Evolutionary conservation across 2,888 invertebrate species (phyloP), one percentile per base, ranked within the genome.

Genomic region (Hirtodrosophila trivittata): DNA sequence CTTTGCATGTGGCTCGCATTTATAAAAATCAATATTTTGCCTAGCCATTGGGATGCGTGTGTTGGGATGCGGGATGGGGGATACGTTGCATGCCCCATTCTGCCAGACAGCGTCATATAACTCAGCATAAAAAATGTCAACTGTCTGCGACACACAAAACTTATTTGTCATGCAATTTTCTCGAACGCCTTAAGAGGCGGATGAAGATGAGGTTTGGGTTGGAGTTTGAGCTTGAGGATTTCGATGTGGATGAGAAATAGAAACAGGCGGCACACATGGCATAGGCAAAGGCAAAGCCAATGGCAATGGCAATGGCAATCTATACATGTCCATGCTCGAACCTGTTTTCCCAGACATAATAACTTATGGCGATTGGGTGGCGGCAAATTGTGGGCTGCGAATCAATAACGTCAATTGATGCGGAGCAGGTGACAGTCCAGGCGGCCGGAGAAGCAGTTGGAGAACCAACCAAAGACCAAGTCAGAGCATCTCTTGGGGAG

Each of bases 121-220:
- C 73, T 82, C 76, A 82, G 75, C 59, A 81, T 81, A 83, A 81
- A 81, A 81, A 81, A 81, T 81, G 80, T 83, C 80, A 81, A 83
- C 84, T 81, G 80, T 81, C 80, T 77, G 74, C 80, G 84, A 80
- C 80, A 81, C 80, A 81, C 80, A 81, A 81, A 81, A 81, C 84
- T 83, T 81, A 81, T 81, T 81, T 81, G 80, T 81, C 80, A 81
- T 81, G 84, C 84, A 81, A 83, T 81, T 81, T 81, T 80, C 66
- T 72, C 64, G 69, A 83, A 77, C 80, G 80, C 84, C 84, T 81
- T 75, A 69, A 71, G 74, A 76, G 76, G 62, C 56, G 58, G 43
- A 74, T 43, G 47, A 39, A 57, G 59, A 8, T n/a, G 55, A 28
- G 50, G 38, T 32, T n/a, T 16, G 26, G 37, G 37, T 7, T 26